Conservation (phyloP, 2,797 vertebrate genomes). For the Sebastes glaucus region DNA sequence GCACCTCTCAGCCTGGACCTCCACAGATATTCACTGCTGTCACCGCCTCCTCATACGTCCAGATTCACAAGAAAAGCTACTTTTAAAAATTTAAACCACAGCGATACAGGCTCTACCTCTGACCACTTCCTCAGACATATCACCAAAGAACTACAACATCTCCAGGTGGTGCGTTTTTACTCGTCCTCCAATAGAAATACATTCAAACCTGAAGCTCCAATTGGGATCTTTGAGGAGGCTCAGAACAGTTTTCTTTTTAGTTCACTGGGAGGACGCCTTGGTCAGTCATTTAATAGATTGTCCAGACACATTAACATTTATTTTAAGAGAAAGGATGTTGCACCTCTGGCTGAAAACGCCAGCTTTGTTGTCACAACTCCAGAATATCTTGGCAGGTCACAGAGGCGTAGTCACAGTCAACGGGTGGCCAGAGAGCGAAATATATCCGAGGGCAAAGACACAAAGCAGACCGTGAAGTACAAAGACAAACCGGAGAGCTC, state of each 20-base stretch:
- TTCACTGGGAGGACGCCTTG: constrained; percentile 53
- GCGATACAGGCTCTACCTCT: neutral
- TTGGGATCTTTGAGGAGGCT: constrained; percentile 63
- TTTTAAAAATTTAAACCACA: constrained; percentile 24
- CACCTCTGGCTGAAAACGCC: constrained; percentile 7
- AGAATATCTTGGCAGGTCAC: constrained; percentile 37
- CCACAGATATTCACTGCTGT: constrained; percentile 19
- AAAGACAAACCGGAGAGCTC: constrained; percentile 24
- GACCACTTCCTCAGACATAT: neutral
- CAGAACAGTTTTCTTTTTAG: constrained; percentile 38
- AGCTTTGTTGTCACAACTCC: constrained; percentile 26
- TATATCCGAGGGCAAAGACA: constrained; percentile 6
- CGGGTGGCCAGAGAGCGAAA: constrained; percentile 23
- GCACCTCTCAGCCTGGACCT: constrained; percentile 14
- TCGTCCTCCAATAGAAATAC: constrained; percentile 61
- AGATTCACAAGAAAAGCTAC: constrained; percentile 21
- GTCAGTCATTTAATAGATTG: constrained; percentile 68
- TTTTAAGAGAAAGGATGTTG: constrained; percentile 63
- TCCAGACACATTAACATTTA: constrained; percentile 77
- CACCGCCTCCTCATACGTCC: constrained; percentile 8
- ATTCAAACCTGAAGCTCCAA: constrained; percentile 70
- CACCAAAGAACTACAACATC: constrained; percentile 20
- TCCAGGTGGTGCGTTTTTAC: constrained; percentile 44
- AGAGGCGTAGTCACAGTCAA: constrained; percentile 42
- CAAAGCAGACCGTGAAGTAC: neutral